Evolutionary conservation across 2,888 invertebrate genomes (phyloP).

Genomic region (Ophion ventricosus): DNA sequence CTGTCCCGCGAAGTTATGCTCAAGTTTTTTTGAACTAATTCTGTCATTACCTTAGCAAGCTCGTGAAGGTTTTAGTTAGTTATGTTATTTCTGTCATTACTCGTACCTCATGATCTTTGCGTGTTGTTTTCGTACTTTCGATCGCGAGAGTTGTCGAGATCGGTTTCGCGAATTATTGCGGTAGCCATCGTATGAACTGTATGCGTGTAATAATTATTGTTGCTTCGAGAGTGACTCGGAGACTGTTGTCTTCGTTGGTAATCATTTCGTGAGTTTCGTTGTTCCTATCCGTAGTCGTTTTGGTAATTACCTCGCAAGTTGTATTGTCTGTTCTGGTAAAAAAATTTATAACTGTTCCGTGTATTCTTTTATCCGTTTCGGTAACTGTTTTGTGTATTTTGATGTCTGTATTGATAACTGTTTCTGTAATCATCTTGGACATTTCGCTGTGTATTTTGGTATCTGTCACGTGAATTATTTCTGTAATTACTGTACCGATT

Average conservation of each 20-base stretch:
- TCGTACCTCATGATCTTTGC: background rate
- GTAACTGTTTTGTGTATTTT: background rate
- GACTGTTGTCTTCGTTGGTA: too few relatives aligned
- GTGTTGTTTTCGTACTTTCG: background rate
- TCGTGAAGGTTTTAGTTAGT: constrained; percentile 1
- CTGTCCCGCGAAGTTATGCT: constrained; percentile 22
- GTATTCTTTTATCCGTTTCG: background rate
- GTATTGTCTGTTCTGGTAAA: too few relatives aligned
- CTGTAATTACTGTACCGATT: background rate
- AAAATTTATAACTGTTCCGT: too few relatives aligned
- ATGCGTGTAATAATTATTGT: too few relatives aligned
- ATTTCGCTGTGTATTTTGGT: too few relatives aligned
- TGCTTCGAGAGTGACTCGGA: too few relatives aligned
- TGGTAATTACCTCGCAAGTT: background rate
- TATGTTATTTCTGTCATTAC: background rate
- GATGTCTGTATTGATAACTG: background rate
- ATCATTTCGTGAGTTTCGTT: too few relatives aligned
- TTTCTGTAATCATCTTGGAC: background rate
- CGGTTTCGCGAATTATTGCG: background rate
- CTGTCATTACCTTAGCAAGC: background rate
- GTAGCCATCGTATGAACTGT: background rate
- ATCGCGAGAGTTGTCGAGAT: background rate
- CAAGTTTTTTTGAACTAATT: constrained; percentile 1
- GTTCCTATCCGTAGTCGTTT: background rate
- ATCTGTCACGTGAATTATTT: too few relatives aligned